Conservation (phyloP, 1,140 invertebrate species). For the Lamellibrachia luymesi region DNA sequence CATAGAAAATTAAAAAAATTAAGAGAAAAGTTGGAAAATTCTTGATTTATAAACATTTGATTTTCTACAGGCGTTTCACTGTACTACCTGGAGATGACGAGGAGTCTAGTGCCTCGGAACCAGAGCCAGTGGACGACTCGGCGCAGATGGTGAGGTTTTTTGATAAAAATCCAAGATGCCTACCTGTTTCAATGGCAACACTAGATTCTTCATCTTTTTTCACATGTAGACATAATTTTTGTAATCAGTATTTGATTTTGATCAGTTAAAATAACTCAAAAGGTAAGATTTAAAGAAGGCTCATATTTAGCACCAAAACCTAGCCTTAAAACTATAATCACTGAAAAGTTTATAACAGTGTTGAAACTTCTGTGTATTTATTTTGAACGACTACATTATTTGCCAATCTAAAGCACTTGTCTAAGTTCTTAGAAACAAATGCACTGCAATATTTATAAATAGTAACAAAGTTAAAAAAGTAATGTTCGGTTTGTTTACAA, state of each 20-base stretch:
- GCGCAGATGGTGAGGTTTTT: not conserved
- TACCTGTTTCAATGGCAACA: no score
- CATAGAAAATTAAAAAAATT: not conserved
- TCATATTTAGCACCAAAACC: no score
- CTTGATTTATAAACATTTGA: not conserved
- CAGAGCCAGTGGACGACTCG: slow-evolving; percentile 18
- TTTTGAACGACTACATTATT: not conserved
- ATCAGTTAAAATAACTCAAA: no score
- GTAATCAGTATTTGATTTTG: no score
- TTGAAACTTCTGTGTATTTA: not conserved
- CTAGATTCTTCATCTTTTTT: no score
- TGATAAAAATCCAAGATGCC: no score
- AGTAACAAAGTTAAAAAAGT: not conserved
- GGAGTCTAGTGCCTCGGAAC: slow-evolving; percentile 24
- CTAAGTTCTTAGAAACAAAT: not conserved
- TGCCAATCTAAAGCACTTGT: not conserved
- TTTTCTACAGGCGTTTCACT: not conserved
- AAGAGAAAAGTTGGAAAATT: not conserved
- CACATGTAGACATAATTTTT: no score
- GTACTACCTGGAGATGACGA: slow-evolving; percentile 28
- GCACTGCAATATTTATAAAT: not conserved
- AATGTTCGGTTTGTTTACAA: no score
- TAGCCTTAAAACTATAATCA: not conserved
- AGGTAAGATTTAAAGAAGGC: no score
- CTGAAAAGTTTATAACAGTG: not conserved